Base-by-base conservation (phyloP, 2,797 vertebrate genomes). In the Choloepus didactylus region DNA sequence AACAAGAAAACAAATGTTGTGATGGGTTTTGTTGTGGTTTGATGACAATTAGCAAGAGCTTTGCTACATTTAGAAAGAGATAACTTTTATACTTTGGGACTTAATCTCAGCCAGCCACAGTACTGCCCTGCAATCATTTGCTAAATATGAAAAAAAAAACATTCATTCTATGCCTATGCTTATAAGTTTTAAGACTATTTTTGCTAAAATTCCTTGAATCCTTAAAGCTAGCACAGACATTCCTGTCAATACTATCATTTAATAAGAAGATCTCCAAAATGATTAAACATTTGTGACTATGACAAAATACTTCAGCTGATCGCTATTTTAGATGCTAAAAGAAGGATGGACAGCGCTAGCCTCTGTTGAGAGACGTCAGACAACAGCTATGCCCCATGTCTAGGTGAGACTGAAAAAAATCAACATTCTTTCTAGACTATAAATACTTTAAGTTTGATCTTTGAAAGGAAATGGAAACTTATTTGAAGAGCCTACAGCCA, bases 11-110 rank as follows among this genome's bases (percentile, higher is more conserved):
- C 35, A 87, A 85, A 75, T 44, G 18, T 31, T 31, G 29, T 46
- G 19, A 15, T 31, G 6, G 11, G 60, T 87, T 77, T 59, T 51
- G 9, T 12, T 44, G 25, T 44, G 70, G 14, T 73, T 56, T 41
- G 4, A 31, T 49, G 41, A 84, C 25, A 85, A 72, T 51, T 59
- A 83, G 25, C 70, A 29, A 59, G 12, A 81, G 16, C 67, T 75
- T 81, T 93, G 29, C 75, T 92, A 44, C 67, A 92, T 83, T 94
- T 94, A 95, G 27, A 89, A 93, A 88, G 5, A 87, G 16, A 59
- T 41, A 80, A 4, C 7, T 35, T 87, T 92, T 44, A 82, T 1
- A 90, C 29, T 62, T 77, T 66, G 56, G 51, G 23, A 60, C 19
- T 72, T 93, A 77, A 66, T 35, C n/a, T 79, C 49, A 89, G 56